Base-by-base conservation (phyloP, 2,797 vertebrate species). In the Xenops minutus region DNA sequence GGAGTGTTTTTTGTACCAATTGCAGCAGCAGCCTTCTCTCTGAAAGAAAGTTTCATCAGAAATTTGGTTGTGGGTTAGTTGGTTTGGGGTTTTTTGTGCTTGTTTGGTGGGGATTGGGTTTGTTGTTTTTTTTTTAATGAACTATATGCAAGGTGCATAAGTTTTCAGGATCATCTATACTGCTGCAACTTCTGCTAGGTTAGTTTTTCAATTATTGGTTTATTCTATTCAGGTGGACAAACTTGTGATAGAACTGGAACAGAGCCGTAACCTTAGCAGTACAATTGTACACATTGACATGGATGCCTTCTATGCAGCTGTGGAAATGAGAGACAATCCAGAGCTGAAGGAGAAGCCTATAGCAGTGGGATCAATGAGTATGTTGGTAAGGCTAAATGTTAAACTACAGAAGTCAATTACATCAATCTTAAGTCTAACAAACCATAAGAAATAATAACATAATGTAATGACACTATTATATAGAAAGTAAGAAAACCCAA, bases 271-370 rank as follows among this genome's bases (percentile, higher is more conserved):
- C 92, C 98, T 99, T 32, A 98, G 91, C 63, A 98, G 95, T 55
- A 98, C 98, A 29, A 99, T 99, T 72, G 98, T 99, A 17, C 99
- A 99, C 63, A 98, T 99, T 89, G 99, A 99, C 95, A 99, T 99
- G 99, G 99, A 99, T 85, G 99, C 99, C 59, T 99, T 99, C 97
- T 99, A 99, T 27, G 99, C 99, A 88, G 99, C 99, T 55, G 99
- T 99, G 88, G 99, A 99, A 98, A 99, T 99, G 98, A 98, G 98
- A 94, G 99, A 99, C 96, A 98, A 98, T 85, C 99, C 99, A 46
- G 99, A 99, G 82, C 94, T 99, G 84, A 99, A 98, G 93, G 98
- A 99, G 72, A 99, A 98, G 61, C 99, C 99, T n/a, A 99, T 99
- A 98, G 99, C 99, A 64, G 99, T 99, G 49, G 99, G 99, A 79